Base-by-base conservation (phyloP, 2,888 invertebrate species). In the Diadromus collaris region DNA sequence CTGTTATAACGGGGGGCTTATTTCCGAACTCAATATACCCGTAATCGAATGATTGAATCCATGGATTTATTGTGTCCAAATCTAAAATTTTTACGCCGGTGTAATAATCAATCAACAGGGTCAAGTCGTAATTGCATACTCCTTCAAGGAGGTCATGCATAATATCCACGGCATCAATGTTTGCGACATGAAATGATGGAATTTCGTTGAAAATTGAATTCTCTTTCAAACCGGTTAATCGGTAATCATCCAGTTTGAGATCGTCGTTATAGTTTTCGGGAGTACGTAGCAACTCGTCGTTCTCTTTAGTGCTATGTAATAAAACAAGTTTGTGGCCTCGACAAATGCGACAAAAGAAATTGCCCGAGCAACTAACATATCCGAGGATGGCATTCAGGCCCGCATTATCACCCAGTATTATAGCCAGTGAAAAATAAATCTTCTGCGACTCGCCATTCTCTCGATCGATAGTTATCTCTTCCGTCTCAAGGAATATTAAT, bases 141-240 rank as follows among this genome's bases (percentile, higher is more conserved):
- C 80, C 81, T 73, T 79, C 79, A n/a, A 80, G 51, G 7, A 77
- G 19, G 41, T 82, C 81, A 63, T 83, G 83, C 75, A 82, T 81
- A 1, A 83, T 73, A 68, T 82, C 82, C 1, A 75, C 74, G 0
- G 73, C 54, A 34, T 69, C 65, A 76, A 80, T 83, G 46, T 79
- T 46, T 7, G 48, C 48, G 9, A 54, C 60, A 71, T 81, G 68
- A 71, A 76, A 82, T 9, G 27, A 72, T 7, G 67, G 46, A 10
- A 82, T 51, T 16, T 29, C 13, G 65, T 82, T 78, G 27, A 81
- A 82, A n/a, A 73, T 56, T 24, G 81, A 82, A 0, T 70, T 46
- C 64, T 79, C 74, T 41, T 74, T 71, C 6, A 83, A 70, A 1
- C 81, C 81, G 9, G 77, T 83, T 27, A 34, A 7, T 51, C 7